These are phyloP conservation scores for Trichopoda pennipes DNA, from an alignment of 2,888 invertebrate genomes.

Conservation along the genomic window DNA sequence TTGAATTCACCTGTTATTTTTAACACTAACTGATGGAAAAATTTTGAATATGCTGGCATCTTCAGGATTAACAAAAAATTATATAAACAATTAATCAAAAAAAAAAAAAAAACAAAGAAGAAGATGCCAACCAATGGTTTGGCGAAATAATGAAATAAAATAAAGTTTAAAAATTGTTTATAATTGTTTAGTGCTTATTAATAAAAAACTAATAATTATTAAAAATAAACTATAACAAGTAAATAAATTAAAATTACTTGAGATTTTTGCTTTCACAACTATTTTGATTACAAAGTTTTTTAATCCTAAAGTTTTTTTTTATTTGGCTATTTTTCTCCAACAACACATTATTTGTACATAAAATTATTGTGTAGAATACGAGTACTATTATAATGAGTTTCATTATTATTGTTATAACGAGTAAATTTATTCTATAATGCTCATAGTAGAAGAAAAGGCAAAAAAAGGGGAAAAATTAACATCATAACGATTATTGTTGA, in stretches of 20 bases:
- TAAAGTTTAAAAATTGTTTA: too few relatives aligned
- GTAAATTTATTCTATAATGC: background rate
- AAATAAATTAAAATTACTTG: background rate
- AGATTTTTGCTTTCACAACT: background rate
- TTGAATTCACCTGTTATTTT: too few relatives aligned
- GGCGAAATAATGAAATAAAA: too few relatives aligned
- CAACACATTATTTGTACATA: slow-evolving; percentile 34
- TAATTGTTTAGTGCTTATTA: too few relatives aligned
- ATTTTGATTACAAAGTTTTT: background rate
- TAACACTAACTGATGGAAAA: too few relatives aligned
- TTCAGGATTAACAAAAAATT: too few relatives aligned
- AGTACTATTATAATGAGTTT: slow-evolving; percentile 27
- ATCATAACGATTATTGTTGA: slow-evolving; percentile 38
- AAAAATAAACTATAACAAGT: too few relatives aligned
- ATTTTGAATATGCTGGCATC: too few relatives aligned
- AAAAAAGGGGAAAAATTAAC: slow-evolving; percentile 7
- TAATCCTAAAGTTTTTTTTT: background rate
- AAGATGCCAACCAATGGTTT: too few relatives aligned
- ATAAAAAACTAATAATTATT: too few relatives aligned
- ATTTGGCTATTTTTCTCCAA: slow-evolving; percentile 18
- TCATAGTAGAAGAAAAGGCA: background rate
- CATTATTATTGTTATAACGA: slow-evolving; percentile 38
- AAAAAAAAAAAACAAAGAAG: too few relatives aligned
- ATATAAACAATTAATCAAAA: too few relatives aligned
- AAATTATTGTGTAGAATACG: slow-evolving; percentile 16